phyloP scores from a whole-genome alignment of 2,888 invertebrate species.

The Drosophila hamatofila region DNA sequence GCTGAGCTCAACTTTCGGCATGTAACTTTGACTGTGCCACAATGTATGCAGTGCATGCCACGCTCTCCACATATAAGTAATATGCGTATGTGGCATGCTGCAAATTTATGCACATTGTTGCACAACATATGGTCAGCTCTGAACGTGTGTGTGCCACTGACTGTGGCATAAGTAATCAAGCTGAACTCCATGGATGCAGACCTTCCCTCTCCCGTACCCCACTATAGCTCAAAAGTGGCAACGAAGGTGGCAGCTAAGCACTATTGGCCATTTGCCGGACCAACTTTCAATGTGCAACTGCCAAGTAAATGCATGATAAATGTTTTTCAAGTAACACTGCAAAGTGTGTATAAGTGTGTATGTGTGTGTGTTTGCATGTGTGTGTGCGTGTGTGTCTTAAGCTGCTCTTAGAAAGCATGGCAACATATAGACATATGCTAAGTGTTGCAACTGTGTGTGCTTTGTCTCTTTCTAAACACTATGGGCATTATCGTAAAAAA shows the following conservation, averaged over 20 bases:
- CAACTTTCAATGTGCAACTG: conserved; percentile 40
- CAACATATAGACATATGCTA: conserved; percentile 36
- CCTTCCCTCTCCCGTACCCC: not conserved
- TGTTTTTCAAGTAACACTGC: conserved; percentile 20
- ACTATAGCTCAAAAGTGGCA: not conserved
- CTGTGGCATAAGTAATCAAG: conserved; percentile 66
- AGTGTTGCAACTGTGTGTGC: conserved; percentile 33
- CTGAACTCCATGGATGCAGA: not conserved
- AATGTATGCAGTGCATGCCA: not conserved
- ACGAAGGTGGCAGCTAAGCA: conserved; percentile 33
- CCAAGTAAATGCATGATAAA: conserved; percentile 44
- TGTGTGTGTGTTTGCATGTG: conserved; percentile 2
- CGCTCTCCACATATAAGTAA: not conserved
- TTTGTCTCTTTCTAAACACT: conserved; percentile 11
- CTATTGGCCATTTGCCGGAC: conserved; percentile 38
- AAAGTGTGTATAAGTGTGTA: not conserved
- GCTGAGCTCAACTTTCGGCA: conserved; percentile 16
- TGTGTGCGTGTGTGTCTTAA: conserved; percentile 29
- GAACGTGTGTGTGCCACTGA: conserved; percentile 21
- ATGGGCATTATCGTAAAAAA: conserved; percentile 3
- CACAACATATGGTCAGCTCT: conserved; percentile 33
- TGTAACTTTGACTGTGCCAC: conserved; percentile 27
- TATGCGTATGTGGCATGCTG: conserved; percentile 17
- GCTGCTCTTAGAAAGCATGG: conserved; percentile 33
- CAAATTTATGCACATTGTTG: conserved; percentile 70